Base-by-base conservation (phyloP, 2,888 invertebrate species). In the Erebia ligea region DNA sequence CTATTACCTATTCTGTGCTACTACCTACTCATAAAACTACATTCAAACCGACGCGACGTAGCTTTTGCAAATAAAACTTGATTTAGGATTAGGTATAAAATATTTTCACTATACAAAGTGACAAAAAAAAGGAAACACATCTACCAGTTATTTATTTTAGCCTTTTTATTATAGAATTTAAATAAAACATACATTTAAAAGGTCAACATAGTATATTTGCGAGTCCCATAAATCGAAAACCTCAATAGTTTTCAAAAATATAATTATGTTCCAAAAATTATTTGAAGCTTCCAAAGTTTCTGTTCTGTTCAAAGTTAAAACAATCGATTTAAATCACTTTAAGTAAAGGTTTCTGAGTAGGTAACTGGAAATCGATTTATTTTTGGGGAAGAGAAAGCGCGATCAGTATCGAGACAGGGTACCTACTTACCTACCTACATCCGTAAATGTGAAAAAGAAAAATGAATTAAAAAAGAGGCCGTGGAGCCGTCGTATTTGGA, bases 181-280 rank as follows among this genome's bases (percentile, higher is more conserved):
- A 62, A 68, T 68, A 68, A 62, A 62, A 48, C 48, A 19, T 19
- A 61, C 19, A 25, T 62, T 45, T 50, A 15, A 40, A 62, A 56
- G 19, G 21, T 68, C 45, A 68, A 66, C 42, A 57, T 25, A 25
- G 52, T 66, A 82, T 85, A 84, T 84, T 83, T 85, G 84, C 81
- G 75, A 80, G 77, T 81, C 74, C 80, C 78, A 85, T 85, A 87
- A 86, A 87, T 86, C 76, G 74, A 70, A 71, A 73, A 80, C 80
- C 77, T 81, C 78, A 82, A 82, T 84, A 77, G 40, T 77, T 76
- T 72, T 75, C 67, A 61, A n/a, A n/a, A 42, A 65, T 69, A 61
- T 45, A 3, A 25, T 4, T 34, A 34, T 42, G 10, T 42, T 42
- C 42, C 42, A 45, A 45, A 45, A 45, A 45, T 45, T 2, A 11